Evolutionary conservation across 2,797 vertebrate species (phyloP), one percentile per base, ranked within the genome.

Genomic region (Oryzias dopingdopingensis): DNA sequence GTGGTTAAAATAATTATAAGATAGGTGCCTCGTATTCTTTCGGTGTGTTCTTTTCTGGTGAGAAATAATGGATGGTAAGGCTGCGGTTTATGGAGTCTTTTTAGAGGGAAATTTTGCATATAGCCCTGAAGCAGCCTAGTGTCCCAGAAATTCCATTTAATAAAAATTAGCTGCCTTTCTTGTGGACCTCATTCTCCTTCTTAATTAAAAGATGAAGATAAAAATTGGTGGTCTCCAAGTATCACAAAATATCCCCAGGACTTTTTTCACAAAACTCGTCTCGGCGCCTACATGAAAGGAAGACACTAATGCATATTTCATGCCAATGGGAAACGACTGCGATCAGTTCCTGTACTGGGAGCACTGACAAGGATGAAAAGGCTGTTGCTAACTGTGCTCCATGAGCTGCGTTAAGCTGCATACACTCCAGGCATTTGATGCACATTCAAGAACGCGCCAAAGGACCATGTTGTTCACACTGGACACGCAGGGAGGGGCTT

Each of bases 71-170:
- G 74, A 84, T 76, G 2, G 29, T 46, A 42, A 62, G 48, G 74
- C 61, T 10, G 49, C 43, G 59, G 44, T 67, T 62, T 58, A 70
- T 15, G 43, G 59, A 66, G 77, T 78, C 80, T 87, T 77, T 37
- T 65, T 75, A 73, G 71, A 61, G 54, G 70, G 58, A 76, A 84
- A 78, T 79, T 90, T 88, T 75, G 58, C 74, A 83, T 85, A 65
- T 45, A 85, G 74, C 80, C 90, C 85, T 12, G 58, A 57, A 88
- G 90, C 88, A 61, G 84, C 54, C 80, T 75, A 83, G 59, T 85
- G 85, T 85, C 85, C 90, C 85, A 87, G 89, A 90, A 92, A 92
- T 88, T 90, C 83, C 84, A 91, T 90, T 91, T 92, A 91, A 91
- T 91, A 91, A 89, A 91, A 88, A 90, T 89, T 90, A 88, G 83